These are phyloP conservation scores for Lepisosteus osseus DNA, from an alignment of 2,113 vertebrate species.

Conservation along the genomic window DNA sequence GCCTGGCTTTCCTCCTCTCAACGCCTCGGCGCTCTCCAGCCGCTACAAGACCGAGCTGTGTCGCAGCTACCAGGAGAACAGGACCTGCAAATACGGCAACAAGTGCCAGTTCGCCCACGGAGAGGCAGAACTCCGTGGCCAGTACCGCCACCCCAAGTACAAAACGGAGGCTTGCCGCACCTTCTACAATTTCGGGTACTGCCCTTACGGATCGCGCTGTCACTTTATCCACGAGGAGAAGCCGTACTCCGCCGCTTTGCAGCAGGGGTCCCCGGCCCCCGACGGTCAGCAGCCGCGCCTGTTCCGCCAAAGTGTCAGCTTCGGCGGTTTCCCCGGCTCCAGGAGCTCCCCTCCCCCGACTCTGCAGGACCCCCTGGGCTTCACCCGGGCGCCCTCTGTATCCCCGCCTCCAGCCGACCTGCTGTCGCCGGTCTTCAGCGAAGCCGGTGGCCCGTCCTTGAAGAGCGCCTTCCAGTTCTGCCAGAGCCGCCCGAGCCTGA, in stretches of 20 bases:
- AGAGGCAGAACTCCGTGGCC: constrained; percentile 70
- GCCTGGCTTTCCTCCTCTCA: constrained; percentile 73
- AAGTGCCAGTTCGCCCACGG: constrained; percentile 88
- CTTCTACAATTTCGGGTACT: constrained; percentile 84
- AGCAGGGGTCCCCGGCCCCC: constrained; percentile 37
- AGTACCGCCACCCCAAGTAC: constrained; percentile 85
- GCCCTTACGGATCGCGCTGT: constrained; percentile 83
- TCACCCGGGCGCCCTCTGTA: constrained; percentile 69
- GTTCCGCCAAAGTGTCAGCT: constrained; percentile 80
- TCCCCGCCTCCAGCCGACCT: constrained; percentile 72
- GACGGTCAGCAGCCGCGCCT: constrained; percentile 48
- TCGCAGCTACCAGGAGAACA: constrained; percentile 70
- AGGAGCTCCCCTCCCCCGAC: constrained; percentile 59
- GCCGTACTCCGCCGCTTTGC: constrained; percentile 31
- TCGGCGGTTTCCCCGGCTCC: constrained; percentile 66
- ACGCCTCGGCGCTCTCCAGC: constrained; percentile 46
- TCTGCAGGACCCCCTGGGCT: constrained; percentile 59
- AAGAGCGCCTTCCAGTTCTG: constrained; percentile 62
- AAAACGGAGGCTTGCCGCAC: constrained; percentile 88
- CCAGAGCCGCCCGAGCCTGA: constrained; percentile 54
- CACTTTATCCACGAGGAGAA: constrained; percentile 85
- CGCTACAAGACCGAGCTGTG: constrained; percentile 78
- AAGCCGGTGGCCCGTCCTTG: constrained; percentile 26
- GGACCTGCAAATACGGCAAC: constrained; percentile 70
- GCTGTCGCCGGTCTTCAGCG: constrained; percentile 61